phyloP scores from a whole-genome alignment of 1,140 invertebrate species.

The Branchinecta lindahli region DNA sequence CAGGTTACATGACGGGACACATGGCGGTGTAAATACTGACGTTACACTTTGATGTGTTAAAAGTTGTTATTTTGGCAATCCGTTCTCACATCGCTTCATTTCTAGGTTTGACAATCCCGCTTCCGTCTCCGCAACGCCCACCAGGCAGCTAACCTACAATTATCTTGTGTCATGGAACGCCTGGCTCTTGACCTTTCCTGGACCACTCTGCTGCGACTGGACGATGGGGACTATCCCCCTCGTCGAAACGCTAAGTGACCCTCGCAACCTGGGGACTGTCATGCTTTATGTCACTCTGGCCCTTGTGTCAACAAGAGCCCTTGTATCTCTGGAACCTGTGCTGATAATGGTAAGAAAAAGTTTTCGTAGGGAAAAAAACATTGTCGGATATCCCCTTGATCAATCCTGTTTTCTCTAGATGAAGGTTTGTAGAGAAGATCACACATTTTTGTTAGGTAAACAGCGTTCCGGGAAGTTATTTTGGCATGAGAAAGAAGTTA shows the following conservation, averaged over 20 bases:
- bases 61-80: too few relatives aligned
- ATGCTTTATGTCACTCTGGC: constrained; percentile 47
- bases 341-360: constrained; percentile 18
- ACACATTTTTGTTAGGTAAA: too few relatives aligned
- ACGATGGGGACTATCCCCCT: constrained; percentile 93
- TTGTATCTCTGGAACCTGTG: constrained; percentile 27
- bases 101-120: constrained; percentile 82
- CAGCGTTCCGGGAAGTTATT: too few relatives aligned
- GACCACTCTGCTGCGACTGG: constrained; percentile 89
- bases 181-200: constrained; percentile 75
- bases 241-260: constrained; percentile 57
- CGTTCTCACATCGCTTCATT: constrained; percentile 19
- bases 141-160: constrained; percentile 77
- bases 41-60: too few relatives aligned
- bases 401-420: too few relatives aligned
- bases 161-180: constrained; percentile 80
- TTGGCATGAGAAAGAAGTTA: too few relatives aligned
- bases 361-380: too few relatives aligned
- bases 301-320: constrained; percentile 45
- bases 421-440: too few relatives aligned
- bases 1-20: too few relatives aligned
- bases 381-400: too few relatives aligned
- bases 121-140: constrained; percentile 55
- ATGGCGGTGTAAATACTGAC: too few relatives aligned
- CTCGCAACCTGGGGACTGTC: constrained; percentile 68